Conservation (phyloP, 92 coral and sea anemone genomes). For the Porites cylindrica region DNA sequence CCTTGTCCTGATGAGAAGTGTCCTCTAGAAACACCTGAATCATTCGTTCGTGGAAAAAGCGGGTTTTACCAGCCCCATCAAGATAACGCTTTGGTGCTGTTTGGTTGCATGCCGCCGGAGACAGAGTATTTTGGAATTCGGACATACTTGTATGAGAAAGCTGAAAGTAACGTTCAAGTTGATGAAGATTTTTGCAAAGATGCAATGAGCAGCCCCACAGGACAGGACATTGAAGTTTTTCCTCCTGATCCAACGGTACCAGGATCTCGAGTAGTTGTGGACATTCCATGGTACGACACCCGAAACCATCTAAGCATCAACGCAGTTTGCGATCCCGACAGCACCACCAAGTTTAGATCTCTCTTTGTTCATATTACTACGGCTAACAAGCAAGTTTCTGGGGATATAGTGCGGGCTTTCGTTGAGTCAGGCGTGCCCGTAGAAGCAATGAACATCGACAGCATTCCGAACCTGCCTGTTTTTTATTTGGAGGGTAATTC, state of each 20-base stretch:
- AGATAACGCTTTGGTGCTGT: conserved; percentile 30
- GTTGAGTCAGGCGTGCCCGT: conserved; percentile 5
- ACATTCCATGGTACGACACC: conserved; percentile 29
- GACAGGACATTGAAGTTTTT: conserved; percentile 12
- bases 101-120: conserved; percentile 37
- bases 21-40: conserved; percentile 30
- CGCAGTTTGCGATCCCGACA: conserved; percentile 20
- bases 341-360: conserved; percentile 40
- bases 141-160: conserved; percentile 36
- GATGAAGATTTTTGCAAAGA: conserved; percentile 13
- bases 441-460: conserved; percentile 30
- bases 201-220: conserved; percentile 22
- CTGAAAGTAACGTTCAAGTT: background rate
- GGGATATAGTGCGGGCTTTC: conserved; percentile 21
- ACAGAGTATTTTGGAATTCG: conserved; percentile 35
- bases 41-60: background rate
- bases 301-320: conserved; percentile 31
- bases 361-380: conserved; percentile 40
- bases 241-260: conserved; percentile 41
- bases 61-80: conserved; percentile 28
- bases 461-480: conserved; percentile 28
- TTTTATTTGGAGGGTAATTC: conserved; percentile 26
- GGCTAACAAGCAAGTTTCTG: conserved; percentile 27
- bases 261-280: conserved; percentile 27
- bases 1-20: conserved; percentile 28